Evolutionary conservation across 2,888 invertebrate species (phyloP).

Genomic region (Tipula unca): DNA sequence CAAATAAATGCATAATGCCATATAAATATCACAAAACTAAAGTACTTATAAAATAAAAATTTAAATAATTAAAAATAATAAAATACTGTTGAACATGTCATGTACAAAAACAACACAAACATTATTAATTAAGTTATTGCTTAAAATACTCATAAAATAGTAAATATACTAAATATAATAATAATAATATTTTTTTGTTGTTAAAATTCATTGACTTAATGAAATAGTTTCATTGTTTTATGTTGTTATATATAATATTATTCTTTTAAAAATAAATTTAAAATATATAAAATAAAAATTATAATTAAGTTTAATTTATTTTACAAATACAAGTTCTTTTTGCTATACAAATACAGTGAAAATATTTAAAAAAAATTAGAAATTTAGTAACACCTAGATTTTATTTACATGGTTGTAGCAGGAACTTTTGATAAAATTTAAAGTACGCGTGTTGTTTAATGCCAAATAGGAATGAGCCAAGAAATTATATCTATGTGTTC

Average conservation of each 20-base stretch:
- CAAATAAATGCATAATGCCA: not conserved
- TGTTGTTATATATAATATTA: not conserved
- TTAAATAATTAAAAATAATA: not conserved
- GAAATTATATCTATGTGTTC: no score
- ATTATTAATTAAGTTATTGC: not conserved
- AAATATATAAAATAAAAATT: not conserved
- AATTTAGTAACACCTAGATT: not conserved
- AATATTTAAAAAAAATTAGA: not conserved
- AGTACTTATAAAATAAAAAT: not conserved
- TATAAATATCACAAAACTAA: slow-evolving; percentile 2
- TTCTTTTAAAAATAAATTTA: not conserved
- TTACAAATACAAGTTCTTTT: not conserved
- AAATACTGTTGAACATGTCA: not conserved
- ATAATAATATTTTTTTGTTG: slow-evolving; percentile 15
- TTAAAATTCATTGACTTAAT: slow-evolving; percentile 17
- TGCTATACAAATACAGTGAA: not conserved
- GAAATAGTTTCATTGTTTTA: slow-evolving; percentile 9
- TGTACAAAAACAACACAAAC: not conserved
- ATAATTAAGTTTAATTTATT: not conserved
- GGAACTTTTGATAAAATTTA: not conserved
- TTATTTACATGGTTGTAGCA: not conserved
- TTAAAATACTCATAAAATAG: slow-evolving; percentile 14
- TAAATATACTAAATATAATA: slow-evolving; percentile 9
- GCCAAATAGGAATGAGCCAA: no score
- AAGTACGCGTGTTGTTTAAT: no score